A percentile compares a stretch with the other conserved stretches of the same genome.
phyloP scores from a whole-genome alignment of 2,113 vertebrate genomes.

The Ammodytes marinus region DNA sequence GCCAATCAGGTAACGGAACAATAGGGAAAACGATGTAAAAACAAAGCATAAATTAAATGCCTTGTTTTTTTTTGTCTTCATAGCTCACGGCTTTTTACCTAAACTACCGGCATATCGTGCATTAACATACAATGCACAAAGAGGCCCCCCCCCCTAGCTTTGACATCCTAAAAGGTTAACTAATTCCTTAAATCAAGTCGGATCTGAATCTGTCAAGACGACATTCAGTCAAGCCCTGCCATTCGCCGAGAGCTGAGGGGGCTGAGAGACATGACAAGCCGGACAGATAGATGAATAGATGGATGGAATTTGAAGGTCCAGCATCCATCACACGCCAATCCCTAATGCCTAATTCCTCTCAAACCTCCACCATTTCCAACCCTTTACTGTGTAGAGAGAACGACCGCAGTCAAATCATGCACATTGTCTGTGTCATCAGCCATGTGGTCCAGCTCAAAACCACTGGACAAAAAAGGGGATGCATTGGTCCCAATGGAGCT shows the following conservation, averaged over 20 bases:
- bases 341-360: slow-evolving; percentile 26
- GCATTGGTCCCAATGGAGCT: slow-evolving; percentile 13
- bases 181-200: slow-evolving; percentile 83
- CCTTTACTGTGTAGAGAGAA: slow-evolving; percentile 17
- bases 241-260: slow-evolving; percentile 62
- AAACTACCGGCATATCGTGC: slow-evolving; percentile 62
- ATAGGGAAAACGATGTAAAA: slow-evolving; percentile 33
- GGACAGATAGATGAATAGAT: slow-evolving; percentile 63
- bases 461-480: slow-evolving; percentile 38
- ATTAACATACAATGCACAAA: slow-evolving; percentile 69
- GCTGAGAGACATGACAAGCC: slow-evolving; percentile 67
- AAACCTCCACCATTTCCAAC: slow-evolving; percentile 31
- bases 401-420: slow-evolving; percentile 43
- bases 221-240: slow-evolving; percentile 60
- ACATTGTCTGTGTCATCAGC: slow-evolving; percentile 62
- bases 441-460: slow-evolving; percentile 66
- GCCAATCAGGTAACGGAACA: slow-evolving; percentile 28
- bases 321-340: slow-evolving; percentile 71
- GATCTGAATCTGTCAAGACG: slow-evolving; percentile 78
- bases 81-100: slow-evolving; percentile 61
- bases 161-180: slow-evolving; percentile 85
- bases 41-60: slow-evolving; percentile 66
- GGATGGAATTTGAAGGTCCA: slow-evolving; percentile 73
- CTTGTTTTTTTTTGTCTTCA: slow-evolving; percentile 3
- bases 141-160: slow-evolving; percentile 58